Percentiles rank a stretch among this genome's conserved stretches.
Evolutionary conservation across 1,140 invertebrate species (phyloP).

Genomic region (Ceratina calcarata): DNA sequence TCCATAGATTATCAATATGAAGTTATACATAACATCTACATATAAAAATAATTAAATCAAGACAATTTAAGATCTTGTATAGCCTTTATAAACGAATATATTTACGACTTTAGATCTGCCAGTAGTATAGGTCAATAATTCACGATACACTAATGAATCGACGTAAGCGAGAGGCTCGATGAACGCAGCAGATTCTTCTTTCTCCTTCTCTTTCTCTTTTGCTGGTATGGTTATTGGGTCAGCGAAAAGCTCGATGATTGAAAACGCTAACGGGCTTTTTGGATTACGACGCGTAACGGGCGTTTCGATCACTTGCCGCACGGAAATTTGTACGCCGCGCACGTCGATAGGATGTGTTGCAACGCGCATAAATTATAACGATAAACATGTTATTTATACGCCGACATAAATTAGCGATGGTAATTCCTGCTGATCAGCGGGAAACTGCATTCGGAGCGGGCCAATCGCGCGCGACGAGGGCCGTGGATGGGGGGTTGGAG

Average conservation of each 20-base stretch:
- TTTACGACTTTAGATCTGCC: no score
- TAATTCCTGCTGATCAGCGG: slow-evolving; percentile 79
- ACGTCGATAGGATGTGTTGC: slow-evolving; percentile 68
- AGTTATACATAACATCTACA: no score
- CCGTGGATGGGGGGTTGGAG: slow-evolving; percentile 40
- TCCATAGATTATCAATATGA: no score
- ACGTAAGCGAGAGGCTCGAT: no score
- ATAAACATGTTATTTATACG: slow-evolving; percentile 81
- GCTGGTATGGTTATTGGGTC: no score
- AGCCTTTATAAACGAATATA: no score
- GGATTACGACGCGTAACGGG: slow-evolving; percentile 21
- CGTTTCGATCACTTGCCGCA: slow-evolving; percentile 50
- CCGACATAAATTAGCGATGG: slow-evolving; percentile 79
- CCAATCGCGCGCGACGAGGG: slow-evolving; percentile 52
- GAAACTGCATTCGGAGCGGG: slow-evolving; percentile 69
- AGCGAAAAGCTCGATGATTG: slow-evolving; percentile 13
- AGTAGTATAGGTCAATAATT: no score
- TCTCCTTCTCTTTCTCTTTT: no score
- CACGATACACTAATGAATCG: no score
- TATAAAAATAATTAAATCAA: no score
- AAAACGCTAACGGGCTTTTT: slow-evolving; percentile 39
- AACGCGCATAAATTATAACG: slow-evolving; percentile 79
- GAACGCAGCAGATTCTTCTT: no score
- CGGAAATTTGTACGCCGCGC: slow-evolving; percentile 59
- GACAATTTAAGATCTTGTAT: no score